Evolutionary conservation across 2,113 vertebrate species (phyloP), one percentile per base, ranked within the genome.

Genomic region (Perca schrenkii): DNA sequence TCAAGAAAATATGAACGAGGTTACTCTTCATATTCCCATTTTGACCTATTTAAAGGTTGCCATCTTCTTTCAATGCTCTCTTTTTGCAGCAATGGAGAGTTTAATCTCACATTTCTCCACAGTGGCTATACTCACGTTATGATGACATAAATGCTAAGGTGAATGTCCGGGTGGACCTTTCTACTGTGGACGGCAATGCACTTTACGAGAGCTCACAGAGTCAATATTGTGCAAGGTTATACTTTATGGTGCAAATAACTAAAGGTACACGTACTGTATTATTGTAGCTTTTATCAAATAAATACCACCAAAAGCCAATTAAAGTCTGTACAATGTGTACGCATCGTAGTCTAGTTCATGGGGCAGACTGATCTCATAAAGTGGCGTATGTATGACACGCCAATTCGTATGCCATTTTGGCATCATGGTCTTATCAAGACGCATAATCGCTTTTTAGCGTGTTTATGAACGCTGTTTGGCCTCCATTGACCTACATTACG

Each of bases 21-120:
- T 4, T 7, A 46, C 40, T 57, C 10, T 46, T 73, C 21, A 62
- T 68, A 8, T n/a, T 56, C 14, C 3, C 0, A 28, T 52, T 12
- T 36, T 52, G 31, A 60, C 67, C 61, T 72, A 16, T 77, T 58
- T 60, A 72, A 83, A 71, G 52, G 19, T 66, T 46, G 50, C 46
- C 2, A 36, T 28, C 31, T 60, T 62, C 10, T 62, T 62, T 53
- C 46, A 74, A 52, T 31, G 19, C 19, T 66, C n/a, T 28, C 8
- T 13, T 58, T 67, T 58, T 54, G 16, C n/a, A 31, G 12, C 14
- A 36, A 15, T 11, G 7, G 36, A 47, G 25, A 25, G 25, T 25
- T 25, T 14, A 25, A 17, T 3, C 2, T 22, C 31, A 61, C 8
- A 34, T 47, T 62, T 60, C 13, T 61, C 60, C 31, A 81, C 16